Conservation (phyloP, 2,113 vertebrate genomes). For the Excalfactoria chinensis region DNA sequence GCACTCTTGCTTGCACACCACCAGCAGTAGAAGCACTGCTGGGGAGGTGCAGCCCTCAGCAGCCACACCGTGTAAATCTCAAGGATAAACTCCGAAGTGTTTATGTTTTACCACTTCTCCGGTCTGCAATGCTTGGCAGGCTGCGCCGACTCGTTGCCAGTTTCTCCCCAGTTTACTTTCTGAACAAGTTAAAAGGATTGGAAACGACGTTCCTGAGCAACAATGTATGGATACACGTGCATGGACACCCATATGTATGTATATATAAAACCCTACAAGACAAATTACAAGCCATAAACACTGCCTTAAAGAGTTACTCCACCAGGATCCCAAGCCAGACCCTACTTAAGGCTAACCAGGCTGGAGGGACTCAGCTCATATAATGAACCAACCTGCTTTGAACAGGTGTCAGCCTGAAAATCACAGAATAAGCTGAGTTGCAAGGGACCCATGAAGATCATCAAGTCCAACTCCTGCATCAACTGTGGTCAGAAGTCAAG, state of each 20-base stretch:
- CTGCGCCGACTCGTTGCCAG: not conserved
- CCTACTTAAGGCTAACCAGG: not conserved
- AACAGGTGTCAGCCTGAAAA: not conserved
- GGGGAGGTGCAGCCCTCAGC: not conserved
- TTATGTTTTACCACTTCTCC: conserved; percentile 71
- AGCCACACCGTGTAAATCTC: conserved; percentile 42
- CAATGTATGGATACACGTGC: not conserved
- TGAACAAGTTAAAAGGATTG: conserved; percentile 44
- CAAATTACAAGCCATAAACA: conserved; percentile 47
- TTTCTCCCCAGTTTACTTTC: conserved; percentile 62
- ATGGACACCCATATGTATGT: not conserved
- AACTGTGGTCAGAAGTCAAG: not conserved
- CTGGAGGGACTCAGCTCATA: not conserved
- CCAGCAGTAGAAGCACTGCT: fast-evolving
- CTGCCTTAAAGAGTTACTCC: conserved; percentile 2
- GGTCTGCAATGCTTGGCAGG: conserved; percentile 59
- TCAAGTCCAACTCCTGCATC: not conserved
- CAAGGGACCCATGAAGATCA: too few relatives aligned
- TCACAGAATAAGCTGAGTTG: too few relatives aligned
- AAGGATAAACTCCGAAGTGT: conserved; percentile 61
- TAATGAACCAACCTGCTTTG: not conserved
- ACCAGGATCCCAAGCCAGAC: not conserved
- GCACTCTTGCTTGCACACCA: fast-evolving
- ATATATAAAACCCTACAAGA: not conserved
- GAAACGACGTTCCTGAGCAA: not conserved